Conservation (phyloP, 2,113 vertebrate species). For the Meriones unguiculatus region DNA sequence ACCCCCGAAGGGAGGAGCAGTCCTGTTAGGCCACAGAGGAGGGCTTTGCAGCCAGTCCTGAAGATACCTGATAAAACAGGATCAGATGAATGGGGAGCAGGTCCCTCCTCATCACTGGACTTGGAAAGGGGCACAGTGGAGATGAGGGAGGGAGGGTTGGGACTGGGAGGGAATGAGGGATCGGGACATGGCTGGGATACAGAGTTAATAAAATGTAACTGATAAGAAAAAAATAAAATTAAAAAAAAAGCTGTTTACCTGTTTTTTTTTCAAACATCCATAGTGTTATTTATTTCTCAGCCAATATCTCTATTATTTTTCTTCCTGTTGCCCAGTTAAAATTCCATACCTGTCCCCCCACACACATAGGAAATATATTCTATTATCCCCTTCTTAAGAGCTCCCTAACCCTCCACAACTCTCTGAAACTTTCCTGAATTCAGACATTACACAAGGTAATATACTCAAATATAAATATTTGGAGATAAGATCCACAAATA, state of each 20-base stretch:
- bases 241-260: neutral
- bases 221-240: no score
- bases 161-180: no score
- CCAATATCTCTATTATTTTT: neutral
- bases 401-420: neutral
- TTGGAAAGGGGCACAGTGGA: no score
- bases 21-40: no score
- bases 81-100: no score
- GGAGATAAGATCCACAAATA: neutral
- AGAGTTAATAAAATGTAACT: no score
- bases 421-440: neutral
- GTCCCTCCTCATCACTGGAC: no score
- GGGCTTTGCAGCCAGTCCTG: no score
- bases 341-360: neutral
- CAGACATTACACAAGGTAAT: neutral
- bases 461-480: neutral
- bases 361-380: neutral
- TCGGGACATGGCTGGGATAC: no score
- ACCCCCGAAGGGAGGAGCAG: no score
- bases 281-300: neutral
- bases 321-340: neutral
- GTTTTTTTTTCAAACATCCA: neutral
- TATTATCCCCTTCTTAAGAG: neutral
- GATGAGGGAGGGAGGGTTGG: no score
- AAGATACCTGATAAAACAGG: no score